Evolutionary conservation across 1,140 invertebrate genomes (phyloP).

Genomic region (Bilobella aurantiaca): DNA sequence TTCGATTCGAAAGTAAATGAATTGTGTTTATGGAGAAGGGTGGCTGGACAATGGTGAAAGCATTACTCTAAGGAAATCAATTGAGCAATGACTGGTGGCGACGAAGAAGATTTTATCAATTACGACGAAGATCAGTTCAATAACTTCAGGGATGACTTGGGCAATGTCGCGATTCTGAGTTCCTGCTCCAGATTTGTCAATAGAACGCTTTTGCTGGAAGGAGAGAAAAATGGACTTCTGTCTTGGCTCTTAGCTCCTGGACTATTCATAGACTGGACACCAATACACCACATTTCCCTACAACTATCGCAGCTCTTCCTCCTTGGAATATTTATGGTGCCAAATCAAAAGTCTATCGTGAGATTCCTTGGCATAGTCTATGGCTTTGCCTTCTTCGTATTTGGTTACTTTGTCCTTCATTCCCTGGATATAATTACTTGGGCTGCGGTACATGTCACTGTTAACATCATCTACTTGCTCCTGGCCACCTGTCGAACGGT

Average conservation of each 20-base stretch:
- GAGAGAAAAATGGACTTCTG: background rate
- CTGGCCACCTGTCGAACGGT: background rate
- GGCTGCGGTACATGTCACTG: constrained; percentile 46
- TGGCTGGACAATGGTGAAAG: background rate
- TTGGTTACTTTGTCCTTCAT: constrained; percentile 45
- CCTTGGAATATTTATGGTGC: constrained; percentile 65
- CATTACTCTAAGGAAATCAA: background rate
- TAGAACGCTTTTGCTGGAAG: background rate
- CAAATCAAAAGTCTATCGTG: constrained; percentile 48
- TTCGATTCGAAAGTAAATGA: too few species aligned
- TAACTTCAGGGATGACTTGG: background rate
- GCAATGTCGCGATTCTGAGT: background rate
- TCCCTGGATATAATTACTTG: constrained; percentile 47
- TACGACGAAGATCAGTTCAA: background rate
- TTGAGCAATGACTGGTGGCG: background rate
- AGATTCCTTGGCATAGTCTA: constrained; percentile 41
- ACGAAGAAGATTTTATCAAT: background rate
- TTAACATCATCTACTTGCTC: constrained; percentile 37
- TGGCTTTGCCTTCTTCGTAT: constrained; percentile 42
- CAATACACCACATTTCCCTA: constrained; percentile 62
- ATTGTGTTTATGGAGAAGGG: background rate
- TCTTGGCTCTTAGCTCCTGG: constrained; percentile 10
- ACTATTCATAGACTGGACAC: constrained; percentile 39
- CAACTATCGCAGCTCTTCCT: constrained; percentile 74
- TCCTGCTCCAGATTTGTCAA: background rate